These are phyloP conservation scores for Rutilus rutilus DNA, from an alignment of 2,113 vertebrate genomes.

Conservation along the genomic window DNA sequence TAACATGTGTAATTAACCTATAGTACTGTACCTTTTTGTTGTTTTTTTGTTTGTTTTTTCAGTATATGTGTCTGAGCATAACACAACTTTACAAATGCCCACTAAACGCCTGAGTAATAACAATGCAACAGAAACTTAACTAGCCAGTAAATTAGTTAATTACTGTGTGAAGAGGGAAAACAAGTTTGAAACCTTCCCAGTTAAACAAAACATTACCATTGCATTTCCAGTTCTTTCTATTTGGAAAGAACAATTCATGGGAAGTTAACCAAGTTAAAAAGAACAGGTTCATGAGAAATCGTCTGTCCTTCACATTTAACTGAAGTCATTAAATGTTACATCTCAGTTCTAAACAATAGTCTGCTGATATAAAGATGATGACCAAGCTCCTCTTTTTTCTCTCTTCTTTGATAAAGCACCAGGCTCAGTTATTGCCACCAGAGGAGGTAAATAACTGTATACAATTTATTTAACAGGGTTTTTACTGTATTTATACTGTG, in stretches of 20 bases:
- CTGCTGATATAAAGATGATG: constrained; percentile 31
- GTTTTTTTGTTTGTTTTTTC: not conserved
- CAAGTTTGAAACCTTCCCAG: not conserved
- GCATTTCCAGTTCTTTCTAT: not conserved
- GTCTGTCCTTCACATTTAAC: not conserved
- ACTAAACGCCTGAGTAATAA: not conserved
- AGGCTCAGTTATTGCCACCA: constrained; percentile 75
- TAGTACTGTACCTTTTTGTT: not conserved
- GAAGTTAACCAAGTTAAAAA: not conserved
- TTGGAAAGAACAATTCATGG: not conserved
- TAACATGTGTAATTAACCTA: constrained; percentile 5
- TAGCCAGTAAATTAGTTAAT: not conserved
- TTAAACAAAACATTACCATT: not conserved
- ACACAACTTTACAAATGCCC: not conserved
- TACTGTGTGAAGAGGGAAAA: not conserved
- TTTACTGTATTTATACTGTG: not conserved
- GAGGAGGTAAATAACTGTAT: constrained; percentile 70
- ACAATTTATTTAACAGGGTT: not conserved
- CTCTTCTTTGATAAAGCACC: constrained; percentile 66
- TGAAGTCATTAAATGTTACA: not conserved
- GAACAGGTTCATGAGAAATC: not conserved
- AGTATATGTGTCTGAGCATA: not conserved
- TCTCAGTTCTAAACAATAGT: not conserved
- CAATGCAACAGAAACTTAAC: not conserved
- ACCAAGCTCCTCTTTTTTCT: constrained; percentile 61